Base-by-base conservation (phyloP, 2,888 invertebrate species). In the Zelleria hepariella region DNA sequence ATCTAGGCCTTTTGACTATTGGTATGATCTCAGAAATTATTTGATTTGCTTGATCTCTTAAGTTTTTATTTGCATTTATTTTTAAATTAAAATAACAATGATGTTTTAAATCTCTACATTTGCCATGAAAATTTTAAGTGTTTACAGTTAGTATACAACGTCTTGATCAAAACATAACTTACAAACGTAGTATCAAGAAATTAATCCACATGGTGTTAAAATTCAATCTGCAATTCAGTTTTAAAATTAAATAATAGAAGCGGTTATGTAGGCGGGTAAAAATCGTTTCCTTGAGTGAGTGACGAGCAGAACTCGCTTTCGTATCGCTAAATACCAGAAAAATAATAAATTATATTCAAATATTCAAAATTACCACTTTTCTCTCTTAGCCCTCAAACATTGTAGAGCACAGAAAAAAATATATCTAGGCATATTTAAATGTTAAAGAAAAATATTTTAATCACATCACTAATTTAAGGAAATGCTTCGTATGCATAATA, bases 51-150 rank as follows among this genome's bases (percentile, higher is more conserved):
- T 83, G 86, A 86, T 86, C 85, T 86, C 86, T 23, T 72, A 80
- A 85, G 82, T 80, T 80, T 69, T 68, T 61, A 71, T 68, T 78
- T 80, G 83, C 83, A 85, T 86, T 86, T 86, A 83, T 80, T 80
- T 78, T 54, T 1, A 8, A 23, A 15, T 21, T 51, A 6, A 18
- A 51, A 21, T 51, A 21, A 51, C 21, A 20, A 10, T 2, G 6
- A 15, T 42, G 15, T 15, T 42, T 42, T 42, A 42, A 15, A 15
- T 20, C 51, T 10, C 5, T 51, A 51, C 10, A 21, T 51, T 20
- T n/a, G n/a, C n/a, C 18, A 21, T 51, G 20, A 51, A 51, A 20
- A 51, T 51, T 49, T 20, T 2, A 49, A 5, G 49, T n/a, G n/a
- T n/a, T n/a, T n/a, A n/a, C n/a, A n/a, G n/a, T n/a, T n/a, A n/a